Percentiles rank a stretch among this genome's conserved stretches.
Conservation (phyloP, 2,888 invertebrate genomes). For the Yponomeuta evonymella region DNA sequence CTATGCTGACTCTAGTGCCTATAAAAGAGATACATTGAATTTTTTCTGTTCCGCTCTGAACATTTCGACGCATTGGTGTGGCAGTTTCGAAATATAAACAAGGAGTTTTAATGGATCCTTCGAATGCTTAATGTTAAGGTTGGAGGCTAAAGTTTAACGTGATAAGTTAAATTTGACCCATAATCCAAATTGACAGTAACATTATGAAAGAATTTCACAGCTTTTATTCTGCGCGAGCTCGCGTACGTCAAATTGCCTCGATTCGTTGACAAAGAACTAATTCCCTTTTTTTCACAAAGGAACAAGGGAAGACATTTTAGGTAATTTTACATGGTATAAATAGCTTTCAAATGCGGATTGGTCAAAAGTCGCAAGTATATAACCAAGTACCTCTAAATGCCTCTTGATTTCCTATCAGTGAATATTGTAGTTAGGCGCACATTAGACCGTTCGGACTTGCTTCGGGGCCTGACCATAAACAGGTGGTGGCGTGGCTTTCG, state of each 20-base stretch:
- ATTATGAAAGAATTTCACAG: neutral
- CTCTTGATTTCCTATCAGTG: neutral
- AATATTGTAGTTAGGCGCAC: neutral
- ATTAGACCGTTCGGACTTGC: neutral
- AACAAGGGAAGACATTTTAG: neutral
- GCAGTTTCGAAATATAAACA: slow-evolving; percentile 14
- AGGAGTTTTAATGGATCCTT: neutral
- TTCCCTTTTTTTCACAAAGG: neutral
- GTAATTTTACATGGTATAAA: neutral
- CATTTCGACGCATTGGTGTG: slow-evolving; percentile 14
- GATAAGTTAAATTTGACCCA: neutral
- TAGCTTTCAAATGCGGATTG: neutral
- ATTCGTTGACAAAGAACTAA: neutral
- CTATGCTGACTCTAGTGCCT: slow-evolving; percentile 7
- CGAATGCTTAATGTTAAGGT: neutral
- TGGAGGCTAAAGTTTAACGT: neutral
- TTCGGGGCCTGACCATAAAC: slow-evolving; percentile 47
- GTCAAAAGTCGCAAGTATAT: neutral
- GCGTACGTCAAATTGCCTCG: neutral
- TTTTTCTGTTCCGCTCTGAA: neutral
- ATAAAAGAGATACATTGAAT: neutral
- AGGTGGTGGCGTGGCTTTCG: slow-evolving; percentile 62
- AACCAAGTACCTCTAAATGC: neutral
- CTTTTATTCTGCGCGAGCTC: too few species aligned
- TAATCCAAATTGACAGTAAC: neutral